A percentile compares a stretch with the other conserved stretches of the same genome.
phyloP scores from a whole-genome alignment of 2,797 vertebrate species.

The Orientallactaga sibirica region DNA sequence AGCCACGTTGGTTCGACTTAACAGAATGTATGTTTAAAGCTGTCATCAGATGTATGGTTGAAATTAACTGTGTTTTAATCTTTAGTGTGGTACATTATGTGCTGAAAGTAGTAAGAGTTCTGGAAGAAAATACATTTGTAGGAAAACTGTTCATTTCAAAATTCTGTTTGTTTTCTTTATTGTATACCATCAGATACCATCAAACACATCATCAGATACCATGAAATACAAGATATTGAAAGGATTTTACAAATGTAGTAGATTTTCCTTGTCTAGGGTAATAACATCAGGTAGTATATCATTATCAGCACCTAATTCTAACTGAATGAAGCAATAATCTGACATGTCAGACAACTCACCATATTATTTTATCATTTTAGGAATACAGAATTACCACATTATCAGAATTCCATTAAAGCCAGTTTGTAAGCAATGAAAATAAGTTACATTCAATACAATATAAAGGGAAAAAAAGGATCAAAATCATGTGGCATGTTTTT shows the following conservation, averaged over 20 bases:
- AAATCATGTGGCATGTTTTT: neutral
- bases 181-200: neutral
- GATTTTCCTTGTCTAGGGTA: neutral
- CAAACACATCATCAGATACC: neutral
- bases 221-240: slow-evolving; percentile 14
- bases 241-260: neutral
- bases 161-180: neutral
- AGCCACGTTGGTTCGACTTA: too few relatives aligned
- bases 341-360: neutral
- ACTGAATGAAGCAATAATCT: accelerated
- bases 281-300: neutral
- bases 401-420: neutral
- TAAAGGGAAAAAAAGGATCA: neutral
- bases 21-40: too few relatives aligned
- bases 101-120: neutral
- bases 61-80: slow-evolving; percentile 11
- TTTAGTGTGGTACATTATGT: neutral
- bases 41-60: neutral
- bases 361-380: neutral
- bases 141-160: neutral
- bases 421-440: neutral
- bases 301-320: neutral
- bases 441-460: neutral
- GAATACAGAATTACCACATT: neutral
- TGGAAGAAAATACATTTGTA: neutral